Evolutionary conservation across 2,888 invertebrate genomes (phyloP).

Genomic region (Amphipyra berbera): DNA sequence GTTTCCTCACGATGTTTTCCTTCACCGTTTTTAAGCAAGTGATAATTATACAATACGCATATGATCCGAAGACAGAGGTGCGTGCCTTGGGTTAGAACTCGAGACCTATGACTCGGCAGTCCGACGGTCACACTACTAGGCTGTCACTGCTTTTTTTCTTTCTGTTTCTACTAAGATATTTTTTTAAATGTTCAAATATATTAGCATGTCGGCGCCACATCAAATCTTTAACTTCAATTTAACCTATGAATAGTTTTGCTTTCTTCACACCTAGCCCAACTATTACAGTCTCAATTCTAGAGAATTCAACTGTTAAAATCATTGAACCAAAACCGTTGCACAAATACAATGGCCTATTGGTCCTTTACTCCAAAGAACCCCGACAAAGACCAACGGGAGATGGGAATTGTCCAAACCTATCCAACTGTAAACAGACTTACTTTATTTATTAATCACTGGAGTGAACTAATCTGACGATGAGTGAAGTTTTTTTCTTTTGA

Average conservation of each 20-base stretch:
- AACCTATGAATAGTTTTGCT: background rate
- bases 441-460: slow-evolving; percentile 33
- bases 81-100: too few species aligned
- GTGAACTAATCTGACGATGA: background rate
- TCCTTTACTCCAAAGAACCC: slow-evolving; percentile 10
- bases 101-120: too few species aligned
- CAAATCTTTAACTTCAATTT: background rate
- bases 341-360: slow-evolving; percentile 38
- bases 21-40: too few species aligned
- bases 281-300: background rate
- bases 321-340: slow-evolving; percentile 14
- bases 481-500: background rate
- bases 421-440: slow-evolving; percentile 28
- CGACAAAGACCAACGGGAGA: slow-evolving; percentile 18
- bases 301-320: slow-evolving; percentile 9
- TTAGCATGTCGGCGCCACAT: too few species aligned
- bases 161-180: too few species aligned
- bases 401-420: slow-evolving; percentile 27
- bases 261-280: background rate
- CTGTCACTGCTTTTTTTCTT: too few species aligned
- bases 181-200: too few species aligned
- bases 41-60: too few species aligned
- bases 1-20: too few species aligned
- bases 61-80: too few species aligned
- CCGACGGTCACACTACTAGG: too few species aligned